Evolutionary conservation across 2,113 vertebrate genomes (phyloP).

Genomic region (Ctenomys sociabilis): DNA sequence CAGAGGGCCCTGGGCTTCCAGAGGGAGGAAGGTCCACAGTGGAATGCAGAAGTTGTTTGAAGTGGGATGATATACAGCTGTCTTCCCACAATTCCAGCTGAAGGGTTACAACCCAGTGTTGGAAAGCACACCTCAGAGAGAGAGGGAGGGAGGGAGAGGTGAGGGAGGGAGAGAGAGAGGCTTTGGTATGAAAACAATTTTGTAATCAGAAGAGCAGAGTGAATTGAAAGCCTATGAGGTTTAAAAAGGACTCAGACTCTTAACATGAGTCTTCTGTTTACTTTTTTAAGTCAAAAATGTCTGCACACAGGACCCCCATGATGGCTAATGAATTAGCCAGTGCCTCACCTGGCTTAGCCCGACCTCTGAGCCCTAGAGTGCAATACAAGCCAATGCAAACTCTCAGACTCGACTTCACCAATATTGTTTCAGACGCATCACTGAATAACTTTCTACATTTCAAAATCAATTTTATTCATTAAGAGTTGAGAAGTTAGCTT

Average conservation of each 20-base stretch:
- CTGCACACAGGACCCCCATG: neutral
- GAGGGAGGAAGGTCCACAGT: neutral
- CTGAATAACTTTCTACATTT: slow-evolving; percentile 48
- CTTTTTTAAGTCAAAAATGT: slow-evolving; percentile 26
- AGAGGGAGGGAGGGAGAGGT: too few species aligned
- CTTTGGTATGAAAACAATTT: neutral
- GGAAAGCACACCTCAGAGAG: too few species aligned
- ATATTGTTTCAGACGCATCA: neutral
- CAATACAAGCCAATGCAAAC: neutral
- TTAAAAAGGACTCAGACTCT: neutral
- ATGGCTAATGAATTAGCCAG: neutral
- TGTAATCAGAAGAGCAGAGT: neutral
- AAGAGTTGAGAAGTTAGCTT: neutral
- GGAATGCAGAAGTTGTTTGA: neutral
- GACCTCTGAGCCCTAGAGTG: neutral
- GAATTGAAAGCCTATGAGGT: neutral
- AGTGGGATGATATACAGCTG: neutral
- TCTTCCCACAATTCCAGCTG: too few species aligned
- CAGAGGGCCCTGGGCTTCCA: slow-evolving; percentile 23
- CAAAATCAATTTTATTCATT: slow-evolving; percentile 63
- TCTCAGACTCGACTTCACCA: slow-evolving; percentile 25
- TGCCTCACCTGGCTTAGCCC: neutral
- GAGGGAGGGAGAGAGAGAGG: neutral
- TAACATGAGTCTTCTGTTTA: neutral
- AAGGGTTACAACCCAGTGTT: too few species aligned